Evolutionary conservation across 2,888 invertebrate species (phyloP).

Genomic region (Patella ulyssiponensis): DNA sequence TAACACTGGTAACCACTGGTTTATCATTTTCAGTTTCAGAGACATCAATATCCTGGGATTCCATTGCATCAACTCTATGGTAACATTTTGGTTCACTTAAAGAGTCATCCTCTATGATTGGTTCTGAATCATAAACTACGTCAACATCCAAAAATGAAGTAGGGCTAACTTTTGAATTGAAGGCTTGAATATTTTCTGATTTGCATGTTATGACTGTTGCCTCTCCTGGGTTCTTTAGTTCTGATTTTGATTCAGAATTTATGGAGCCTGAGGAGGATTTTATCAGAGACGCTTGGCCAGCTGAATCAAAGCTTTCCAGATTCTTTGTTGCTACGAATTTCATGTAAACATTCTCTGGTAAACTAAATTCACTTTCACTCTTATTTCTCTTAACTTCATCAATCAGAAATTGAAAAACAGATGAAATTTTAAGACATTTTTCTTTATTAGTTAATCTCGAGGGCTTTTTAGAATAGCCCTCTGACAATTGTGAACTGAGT

Average conservation of each 20-base stretch:
- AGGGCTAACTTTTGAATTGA: too few relatives aligned
- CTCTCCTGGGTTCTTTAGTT: not conserved
- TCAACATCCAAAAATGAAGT: not conserved
- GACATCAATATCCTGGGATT: not conserved
- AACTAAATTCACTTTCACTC: slow-evolving; percentile 41
- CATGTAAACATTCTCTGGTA: slow-evolving; percentile 36
- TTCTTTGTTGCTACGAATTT: not conserved
- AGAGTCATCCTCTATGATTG: not conserved
- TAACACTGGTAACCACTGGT: too few relatives aligned
- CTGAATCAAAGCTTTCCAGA: not conserved
- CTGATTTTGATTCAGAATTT: not conserved
- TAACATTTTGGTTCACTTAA: not conserved
- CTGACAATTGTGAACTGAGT: not conserved
- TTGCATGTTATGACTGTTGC: too few relatives aligned
- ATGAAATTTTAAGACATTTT: slow-evolving; percentile 47
- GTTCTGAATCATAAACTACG: not conserved
- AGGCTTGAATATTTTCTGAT: too few relatives aligned
- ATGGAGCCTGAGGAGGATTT: not conserved
- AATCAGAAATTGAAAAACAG: slow-evolving; percentile 57
- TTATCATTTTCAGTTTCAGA: not conserved
- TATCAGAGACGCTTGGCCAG: not conserved
- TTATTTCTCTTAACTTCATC: slow-evolving; percentile 53
- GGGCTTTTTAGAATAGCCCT: not conserved
- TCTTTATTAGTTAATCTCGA: slow-evolving; percentile 26
- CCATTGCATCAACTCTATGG: not conserved